Evolutionary conservation across 2,113 vertebrate species (phyloP).

Genomic region (Puffinus mauretanicus): DNA sequence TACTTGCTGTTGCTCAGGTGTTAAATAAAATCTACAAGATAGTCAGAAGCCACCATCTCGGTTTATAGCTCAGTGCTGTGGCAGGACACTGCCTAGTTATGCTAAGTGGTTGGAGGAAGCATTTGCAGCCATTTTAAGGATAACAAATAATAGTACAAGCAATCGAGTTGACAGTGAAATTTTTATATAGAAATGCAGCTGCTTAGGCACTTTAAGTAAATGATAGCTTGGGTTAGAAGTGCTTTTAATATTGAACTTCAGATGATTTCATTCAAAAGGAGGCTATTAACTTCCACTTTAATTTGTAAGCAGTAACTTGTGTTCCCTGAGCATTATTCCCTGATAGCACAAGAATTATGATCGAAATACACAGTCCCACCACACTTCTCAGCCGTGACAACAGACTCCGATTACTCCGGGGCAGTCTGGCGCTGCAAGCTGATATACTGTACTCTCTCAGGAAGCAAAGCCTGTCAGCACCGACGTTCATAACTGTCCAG

Average conservation of each 20-base stretch:
- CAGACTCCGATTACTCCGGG: not conserved
- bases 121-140: not conserved
- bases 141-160: not conserved
- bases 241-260: constrained; percentile 23
- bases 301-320: not conserved
- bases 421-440: not conserved
- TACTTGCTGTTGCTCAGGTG: not conserved
- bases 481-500: not conserved
- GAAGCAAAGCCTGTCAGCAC: not conserved
- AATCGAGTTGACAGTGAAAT: not conserved
- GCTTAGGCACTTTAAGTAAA: constrained; percentile 3
- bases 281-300: not conserved
- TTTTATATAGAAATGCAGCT: not conserved
- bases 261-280: not conserved
- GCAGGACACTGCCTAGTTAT: not conserved
- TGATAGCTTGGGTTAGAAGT: constrained; percentile 12
- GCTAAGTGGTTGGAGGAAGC: not conserved
- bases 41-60: not conserved
- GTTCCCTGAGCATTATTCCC: not conserved
- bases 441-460: not conserved
- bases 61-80: not conserved
- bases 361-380: not conserved
- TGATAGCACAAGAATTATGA: not conserved
- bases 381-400: not conserved
- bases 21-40: constrained; percentile 10